Conservation (phyloP, 2,797 vertebrate species). For the Enteromius thamalakanensis region DNA sequence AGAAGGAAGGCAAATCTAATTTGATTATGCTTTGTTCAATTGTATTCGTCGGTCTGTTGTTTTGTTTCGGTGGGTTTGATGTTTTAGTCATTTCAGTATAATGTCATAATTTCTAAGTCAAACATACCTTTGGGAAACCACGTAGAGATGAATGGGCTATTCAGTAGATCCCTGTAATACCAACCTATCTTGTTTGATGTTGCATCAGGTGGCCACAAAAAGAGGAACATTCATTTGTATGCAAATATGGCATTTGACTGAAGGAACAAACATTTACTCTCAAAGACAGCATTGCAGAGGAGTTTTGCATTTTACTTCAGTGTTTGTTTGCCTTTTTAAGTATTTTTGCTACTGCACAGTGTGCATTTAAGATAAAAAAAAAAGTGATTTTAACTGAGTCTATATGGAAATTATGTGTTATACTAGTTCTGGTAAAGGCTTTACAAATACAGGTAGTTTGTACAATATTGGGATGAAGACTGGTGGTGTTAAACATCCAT, state of each 20-base stretch:
- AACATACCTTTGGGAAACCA: slow-evolving; percentile 30
- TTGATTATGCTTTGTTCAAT: slow-evolving; percentile 6
- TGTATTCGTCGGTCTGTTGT: neutral
- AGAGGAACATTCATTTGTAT: slow-evolving; percentile 48
- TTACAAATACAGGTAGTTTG: neutral
- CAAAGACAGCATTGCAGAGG: slow-evolving; percentile 1
- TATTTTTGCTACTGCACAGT: neutral
- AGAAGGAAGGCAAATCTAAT: neutral
- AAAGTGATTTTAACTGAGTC: neutral
- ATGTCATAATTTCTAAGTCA: slow-evolving; percentile 14
- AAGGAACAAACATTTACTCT: slow-evolving; percentile 38
- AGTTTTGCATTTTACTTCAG: slow-evolving; percentile 15
- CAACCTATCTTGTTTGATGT: slow-evolving; percentile 44
- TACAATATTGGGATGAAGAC: no score
- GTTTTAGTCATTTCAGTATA: slow-evolving; percentile 17
- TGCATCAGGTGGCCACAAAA: slow-evolving; percentile 43
- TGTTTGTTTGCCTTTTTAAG: slow-evolving; percentile 8
- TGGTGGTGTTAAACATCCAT: neutral
- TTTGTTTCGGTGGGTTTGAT: slow-evolving; percentile 16
- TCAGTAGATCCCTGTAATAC: slow-evolving; percentile 32
- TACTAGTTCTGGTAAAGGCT: neutral
- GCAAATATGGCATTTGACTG: slow-evolving; percentile 42
- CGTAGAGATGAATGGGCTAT: slow-evolving; percentile 40
- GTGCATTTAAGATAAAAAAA: slow-evolving; percentile 6
- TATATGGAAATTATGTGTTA: neutral